Base-by-base conservation (phyloP, 2,888 invertebrate species). In the Antheraea yamamai region DNA sequence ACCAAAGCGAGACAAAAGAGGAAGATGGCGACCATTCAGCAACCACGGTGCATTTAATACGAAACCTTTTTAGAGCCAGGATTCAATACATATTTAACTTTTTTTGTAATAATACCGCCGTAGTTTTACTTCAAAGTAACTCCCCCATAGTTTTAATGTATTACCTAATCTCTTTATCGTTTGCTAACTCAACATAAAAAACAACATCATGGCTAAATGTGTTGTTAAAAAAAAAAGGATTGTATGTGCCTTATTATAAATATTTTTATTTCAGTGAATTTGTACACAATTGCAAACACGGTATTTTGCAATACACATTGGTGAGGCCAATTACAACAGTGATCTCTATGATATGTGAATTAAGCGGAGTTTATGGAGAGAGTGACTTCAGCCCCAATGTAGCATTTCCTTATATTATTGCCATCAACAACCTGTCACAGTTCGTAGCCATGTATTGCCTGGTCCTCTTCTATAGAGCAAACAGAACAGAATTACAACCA, bases 361-460 rank as follows among this genome's bases (percentile, higher is more conserved):
- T 98, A 47, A 96, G 96, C 83, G 97, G 96, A 64, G 98, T 98
- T 0, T 99, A 99, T 83, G 97, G 98, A 23, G 99, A 99, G 90
- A 99, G 99, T 83, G 97, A 97, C 88, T 99, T 99, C 89, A 96
- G 96, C 81, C 97, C 96, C 2, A 96, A 97, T 84, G 96, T 97
- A 64, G 98, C 98, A 2, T 99, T 98, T 90, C 98, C 98, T 0
- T 99, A 99, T 87, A 96, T 99, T 87, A 96, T 98, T 78, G 96
- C 97, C 26, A 92, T 97, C 14, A 99, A 99, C 91, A 99, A 99
- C 94, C 90, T 98, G 74, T 99, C 99, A 20, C 99, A 99, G 90
- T 98, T 98, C 92, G 96, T 97, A 78, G 99, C 99, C 26, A 99
- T 99, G 99, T 99, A 99, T 85, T 98, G 98, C 87, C 95, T 99